phyloP scores from a whole-genome alignment of 2,888 invertebrate species.

The Hylaea fasciaria region DNA sequence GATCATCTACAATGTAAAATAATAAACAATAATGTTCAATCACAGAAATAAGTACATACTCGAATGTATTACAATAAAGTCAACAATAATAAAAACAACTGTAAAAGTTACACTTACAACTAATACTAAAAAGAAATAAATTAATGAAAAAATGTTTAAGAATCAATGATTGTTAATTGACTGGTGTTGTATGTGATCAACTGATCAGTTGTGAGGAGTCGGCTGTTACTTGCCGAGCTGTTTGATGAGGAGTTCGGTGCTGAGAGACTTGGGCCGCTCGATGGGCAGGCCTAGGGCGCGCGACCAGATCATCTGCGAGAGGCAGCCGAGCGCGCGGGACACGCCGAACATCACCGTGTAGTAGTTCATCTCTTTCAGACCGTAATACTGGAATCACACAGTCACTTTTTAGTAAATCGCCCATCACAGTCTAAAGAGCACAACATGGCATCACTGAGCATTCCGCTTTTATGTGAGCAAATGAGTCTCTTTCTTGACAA shows the following conservation, averaged over 20 bases:
- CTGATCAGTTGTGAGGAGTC: constrained; percentile 3
- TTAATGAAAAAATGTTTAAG: constrained; percentile 11
- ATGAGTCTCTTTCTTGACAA: too few species aligned
- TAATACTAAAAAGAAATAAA: constrained; percentile 42
- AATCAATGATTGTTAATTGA: constrained; percentile 11
- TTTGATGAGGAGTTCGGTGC: constrained; percentile 86
- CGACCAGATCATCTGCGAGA: constrained; percentile 94
- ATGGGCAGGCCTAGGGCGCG: constrained; percentile 93
- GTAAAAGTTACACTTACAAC: constrained; percentile 56
- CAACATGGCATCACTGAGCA: too few species aligned
- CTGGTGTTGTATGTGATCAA: constrained; percentile 31
- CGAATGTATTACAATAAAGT: constrained; percentile 46
- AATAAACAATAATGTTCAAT: constrained; percentile 52
- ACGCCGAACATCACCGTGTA: constrained; percentile 97
- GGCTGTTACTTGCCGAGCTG: constrained; percentile 69
- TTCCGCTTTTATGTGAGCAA: too few species aligned
- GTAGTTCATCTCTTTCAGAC: constrained; percentile 96
- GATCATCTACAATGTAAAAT: constrained; percentile 39
- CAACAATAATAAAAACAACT: constrained; percentile 53
- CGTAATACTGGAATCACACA: constrained; percentile 88
- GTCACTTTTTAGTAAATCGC: too few species aligned
- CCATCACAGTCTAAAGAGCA: too few species aligned
- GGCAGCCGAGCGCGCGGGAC: constrained; percentile 93
- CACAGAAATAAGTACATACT: constrained; percentile 71
- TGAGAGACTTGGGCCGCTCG: constrained; percentile 94